phyloP scores from a whole-genome alignment of 1,140 invertebrate species.

The Oncopeltus fasciatus region DNA sequence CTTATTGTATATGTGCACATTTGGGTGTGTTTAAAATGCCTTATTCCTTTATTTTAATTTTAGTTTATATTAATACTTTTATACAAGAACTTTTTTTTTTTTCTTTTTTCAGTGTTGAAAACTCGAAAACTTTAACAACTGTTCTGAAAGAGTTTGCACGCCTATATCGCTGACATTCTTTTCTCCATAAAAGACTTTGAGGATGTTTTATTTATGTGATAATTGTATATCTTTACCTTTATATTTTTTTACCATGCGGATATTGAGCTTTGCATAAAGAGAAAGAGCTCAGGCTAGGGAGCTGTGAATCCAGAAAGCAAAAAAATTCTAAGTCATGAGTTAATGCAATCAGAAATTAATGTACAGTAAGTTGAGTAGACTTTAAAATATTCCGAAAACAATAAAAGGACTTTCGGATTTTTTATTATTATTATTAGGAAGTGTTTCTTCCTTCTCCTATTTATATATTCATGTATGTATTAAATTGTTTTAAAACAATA shows the following conservation, averaged over 20 bases:
- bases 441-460: too few relatives aligned
- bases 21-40: too few relatives aligned
- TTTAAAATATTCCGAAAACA: neutral
- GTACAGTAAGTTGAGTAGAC: neutral
- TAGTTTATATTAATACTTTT: too few relatives aligned
- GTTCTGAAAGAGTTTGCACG: slow-evolving; percentile 59
- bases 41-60: too few relatives aligned
- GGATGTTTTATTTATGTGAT: neutral
- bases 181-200: neutral
- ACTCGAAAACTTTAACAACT: slow-evolving; percentile 49
- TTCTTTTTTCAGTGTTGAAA: slow-evolving; percentile 40
- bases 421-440: neutral
- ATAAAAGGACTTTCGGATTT: neutral
- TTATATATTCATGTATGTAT: too few relatives aligned
- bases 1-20: too few relatives aligned
- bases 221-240: neutral
- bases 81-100: slow-evolving; percentile 29
- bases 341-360: neutral
- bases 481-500: neutral
- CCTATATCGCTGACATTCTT: slow-evolving; percentile 45
- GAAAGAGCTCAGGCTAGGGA: too few relatives aligned
- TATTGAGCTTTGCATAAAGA: too few relatives aligned
- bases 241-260: neutral
- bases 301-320: too few relatives aligned
- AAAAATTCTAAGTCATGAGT: neutral